These are phyloP conservation scores for Neoaliturus tenellus DNA, from an alignment of 2,888 invertebrate species.

Conservation along the genomic window DNA sequence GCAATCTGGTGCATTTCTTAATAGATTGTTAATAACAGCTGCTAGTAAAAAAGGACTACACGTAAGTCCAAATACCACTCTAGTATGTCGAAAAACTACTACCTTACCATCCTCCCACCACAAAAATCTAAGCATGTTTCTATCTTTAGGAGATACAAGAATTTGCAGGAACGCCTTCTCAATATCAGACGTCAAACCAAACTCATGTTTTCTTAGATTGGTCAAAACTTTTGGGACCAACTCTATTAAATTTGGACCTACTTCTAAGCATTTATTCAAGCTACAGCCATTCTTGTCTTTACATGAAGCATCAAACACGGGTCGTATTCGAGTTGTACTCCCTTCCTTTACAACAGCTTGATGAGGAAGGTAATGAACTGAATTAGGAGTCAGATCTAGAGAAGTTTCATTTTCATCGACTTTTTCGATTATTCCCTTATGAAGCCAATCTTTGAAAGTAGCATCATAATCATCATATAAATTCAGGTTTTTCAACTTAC, in stretches of 20 bases:
- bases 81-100: conserved; percentile 33
- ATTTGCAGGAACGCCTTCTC: conserved; percentile 64
- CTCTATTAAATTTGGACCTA: conserved; percentile 65
- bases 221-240: conserved; percentile 62
- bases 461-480: conserved; percentile 3
- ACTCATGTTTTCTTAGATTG: conserved; percentile 62
- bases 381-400: not conserved
- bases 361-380: not conserved
- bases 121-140: conserved; percentile 40
- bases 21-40: not conserved
- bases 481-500: not conserved
- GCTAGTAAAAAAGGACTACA: not conserved
- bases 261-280: conserved; percentile 63
- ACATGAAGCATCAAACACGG: not conserved
- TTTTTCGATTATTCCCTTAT: not conserved
- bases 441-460: not conserved
- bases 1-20: not conserved
- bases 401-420: not conserved
- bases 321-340: not conserved
- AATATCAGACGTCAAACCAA: conserved; percentile 64
- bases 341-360: not conserved
- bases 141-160: conserved; percentile 9
- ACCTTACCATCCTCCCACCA: conserved; percentile 49
- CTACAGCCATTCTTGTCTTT: conserved; percentile 36
- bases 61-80: conserved; percentile 25